These are phyloP conservation scores for Leucopsar rothschildi DNA, from an alignment of 2,113 vertebrate species.

Conservation along the genomic window DNA sequence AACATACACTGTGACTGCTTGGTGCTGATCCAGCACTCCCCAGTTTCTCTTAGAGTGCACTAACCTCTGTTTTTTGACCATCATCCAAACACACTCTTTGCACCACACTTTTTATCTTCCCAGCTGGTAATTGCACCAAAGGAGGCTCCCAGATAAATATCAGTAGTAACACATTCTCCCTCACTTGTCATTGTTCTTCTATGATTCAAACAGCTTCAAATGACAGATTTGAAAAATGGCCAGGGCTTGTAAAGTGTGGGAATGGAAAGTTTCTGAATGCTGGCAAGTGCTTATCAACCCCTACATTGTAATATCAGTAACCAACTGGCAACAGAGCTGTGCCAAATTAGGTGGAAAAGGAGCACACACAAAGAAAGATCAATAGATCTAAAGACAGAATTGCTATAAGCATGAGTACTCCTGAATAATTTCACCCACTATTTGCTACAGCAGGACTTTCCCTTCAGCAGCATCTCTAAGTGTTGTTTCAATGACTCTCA, in stretches of 20 bases:
- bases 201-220: constrained; percentile 32
- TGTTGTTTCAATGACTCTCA: neutral
- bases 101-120: neutral
- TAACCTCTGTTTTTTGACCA: neutral
- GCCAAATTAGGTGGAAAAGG: constrained; percentile 57
- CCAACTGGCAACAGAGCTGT: neutral
- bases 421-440: neutral
- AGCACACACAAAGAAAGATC: neutral
- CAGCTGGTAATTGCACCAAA: constrained; percentile 35
- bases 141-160: constrained; percentile 20
- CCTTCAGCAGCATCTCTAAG: neutral
- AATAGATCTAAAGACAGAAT: neutral
- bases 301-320: constrained; percentile 24
- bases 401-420: neutral
- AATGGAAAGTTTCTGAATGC: constrained; percentile 60
- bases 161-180: constrained; percentile 46
- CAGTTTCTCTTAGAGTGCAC: neutral
- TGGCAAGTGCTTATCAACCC: constrained; percentile 46
- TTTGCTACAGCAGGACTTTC: neutral
- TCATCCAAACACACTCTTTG: neutral
- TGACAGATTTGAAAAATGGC: constrained; percentile 6
- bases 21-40: neutral
- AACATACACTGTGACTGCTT: neutral
- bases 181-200: constrained; percentile 44
- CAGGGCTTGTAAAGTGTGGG: constrained; percentile 49